These are phyloP conservation scores for Melinaea marsaeus DNA, from an alignment of 2,888 invertebrate genomes.

Conservation along the genomic window DNA sequence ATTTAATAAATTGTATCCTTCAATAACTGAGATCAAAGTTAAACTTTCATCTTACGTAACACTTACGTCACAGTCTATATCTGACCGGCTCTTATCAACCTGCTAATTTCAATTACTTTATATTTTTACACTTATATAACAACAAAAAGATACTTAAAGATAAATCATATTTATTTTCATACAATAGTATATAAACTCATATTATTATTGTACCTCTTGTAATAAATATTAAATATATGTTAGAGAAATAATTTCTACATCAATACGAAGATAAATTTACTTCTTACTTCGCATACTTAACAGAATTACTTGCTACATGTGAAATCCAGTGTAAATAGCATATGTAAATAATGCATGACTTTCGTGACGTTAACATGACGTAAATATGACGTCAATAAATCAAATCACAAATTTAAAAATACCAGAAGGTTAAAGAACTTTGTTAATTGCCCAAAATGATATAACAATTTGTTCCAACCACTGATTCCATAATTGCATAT, in stretches of 20 bases:
- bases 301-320: background rate
- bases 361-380: background rate
- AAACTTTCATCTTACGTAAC: conserved; percentile 29
- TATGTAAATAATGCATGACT: background rate
- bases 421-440: background rate
- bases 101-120: too few relatives aligned
- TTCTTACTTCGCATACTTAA: background rate
- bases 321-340: background rate
- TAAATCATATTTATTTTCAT: too few relatives aligned
- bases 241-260: conserved; percentile 19
- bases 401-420: background rate
- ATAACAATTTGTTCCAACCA: conserved; percentile 3
- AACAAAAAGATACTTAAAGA: too few relatives aligned
- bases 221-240: conserved; percentile 9
- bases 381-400: background rate
- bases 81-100: too few relatives aligned
- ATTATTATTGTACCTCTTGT: background rate
- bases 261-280: conserved; percentile 9
- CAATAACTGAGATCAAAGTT: too few relatives aligned
- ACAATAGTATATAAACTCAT: too few relatives aligned
- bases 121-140: too few relatives aligned
- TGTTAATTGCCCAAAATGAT: background rate
- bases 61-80: conserved; percentile 1
- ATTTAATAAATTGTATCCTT: too few relatives aligned
- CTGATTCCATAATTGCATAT: background rate